Evolutionary conservation across 2,797 vertebrate species (phyloP).

Genomic region (Mus minutoides): DNA sequence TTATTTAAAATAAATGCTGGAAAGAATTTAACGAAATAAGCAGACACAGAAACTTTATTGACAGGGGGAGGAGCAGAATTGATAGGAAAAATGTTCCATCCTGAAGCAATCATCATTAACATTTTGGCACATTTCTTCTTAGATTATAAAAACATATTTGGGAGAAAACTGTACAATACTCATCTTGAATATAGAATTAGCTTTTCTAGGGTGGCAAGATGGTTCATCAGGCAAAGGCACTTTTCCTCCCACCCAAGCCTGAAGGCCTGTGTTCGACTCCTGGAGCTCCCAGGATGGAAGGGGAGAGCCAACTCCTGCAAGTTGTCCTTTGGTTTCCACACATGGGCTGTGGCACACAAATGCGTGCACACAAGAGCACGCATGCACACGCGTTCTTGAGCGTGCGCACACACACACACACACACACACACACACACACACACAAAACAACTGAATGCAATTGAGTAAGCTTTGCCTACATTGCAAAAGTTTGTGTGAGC

Average conservation of each 20-base stretch:
- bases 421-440: neutral
- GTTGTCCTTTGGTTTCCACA: neutral
- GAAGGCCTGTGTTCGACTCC: neutral
- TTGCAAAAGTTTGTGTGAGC: neutral
- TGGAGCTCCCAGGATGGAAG: neutral
- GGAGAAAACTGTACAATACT: slow-evolving; percentile 5
- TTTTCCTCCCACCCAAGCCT: neutral
- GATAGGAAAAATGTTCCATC: neutral
- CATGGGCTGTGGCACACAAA: neutral
- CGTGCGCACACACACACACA: neutral
- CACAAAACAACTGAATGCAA: neutral
- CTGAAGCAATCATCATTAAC: neutral
- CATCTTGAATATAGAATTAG: neutral
- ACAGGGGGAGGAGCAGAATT: neutral
- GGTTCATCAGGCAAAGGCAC: neutral
- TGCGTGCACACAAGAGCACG: neutral
- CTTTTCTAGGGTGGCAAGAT: neutral
- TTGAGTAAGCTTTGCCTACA: neutral
- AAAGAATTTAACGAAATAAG: slow-evolving; percentile 40
- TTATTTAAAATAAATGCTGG: slow-evolving; percentile 34
- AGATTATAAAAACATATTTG: neutral
- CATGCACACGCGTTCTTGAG: too few relatives aligned
- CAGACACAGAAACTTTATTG: neutral
- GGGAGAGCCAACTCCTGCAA: neutral
- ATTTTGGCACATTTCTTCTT: slow-evolving; percentile 4